Evolutionary conservation across 2,113 vertebrate genomes (phyloP).

Genomic region (Neolamprologus toae): DNA sequence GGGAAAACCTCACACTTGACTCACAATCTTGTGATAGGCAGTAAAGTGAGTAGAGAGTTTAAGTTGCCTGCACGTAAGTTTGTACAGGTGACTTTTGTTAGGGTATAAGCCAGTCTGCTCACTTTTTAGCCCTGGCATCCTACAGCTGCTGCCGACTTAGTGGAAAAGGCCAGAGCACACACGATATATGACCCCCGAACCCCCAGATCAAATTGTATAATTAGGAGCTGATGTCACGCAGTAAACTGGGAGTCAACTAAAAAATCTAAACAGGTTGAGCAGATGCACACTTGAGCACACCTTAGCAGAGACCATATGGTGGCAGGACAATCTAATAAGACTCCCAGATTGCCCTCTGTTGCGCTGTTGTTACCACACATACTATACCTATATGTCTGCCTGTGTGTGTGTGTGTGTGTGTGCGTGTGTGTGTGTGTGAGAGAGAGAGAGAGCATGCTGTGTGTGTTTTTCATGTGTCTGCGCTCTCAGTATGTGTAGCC

Average conservation of each 20-base stretch:
- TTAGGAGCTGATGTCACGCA: slow-evolving; percentile 3
- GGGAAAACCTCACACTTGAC: not conserved
- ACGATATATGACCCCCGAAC: slow-evolving; percentile 14
- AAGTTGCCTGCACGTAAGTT: not conserved
- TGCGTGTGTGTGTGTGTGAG: not conserved
- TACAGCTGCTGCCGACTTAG: not conserved
- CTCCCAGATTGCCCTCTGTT: not conserved
- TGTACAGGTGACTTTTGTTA: not conserved
- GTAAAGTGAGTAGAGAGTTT: not conserved
- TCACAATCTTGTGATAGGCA: not conserved
- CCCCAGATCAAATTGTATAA: not conserved
- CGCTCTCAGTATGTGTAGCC: slow-evolving; percentile 14
- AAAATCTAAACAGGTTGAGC: not conserved
- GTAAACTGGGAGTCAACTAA: not conserved
- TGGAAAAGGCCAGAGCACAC: not conserved
- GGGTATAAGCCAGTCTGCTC: slow-evolving; percentile 28
- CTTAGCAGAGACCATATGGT: slow-evolving; percentile 22
- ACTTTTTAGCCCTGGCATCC: slow-evolving; percentile 30
- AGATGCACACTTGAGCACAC: slow-evolving; percentile 10
- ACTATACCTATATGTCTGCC: not conserved
- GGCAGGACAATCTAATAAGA: slow-evolving; percentile 21
- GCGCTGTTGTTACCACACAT: slow-evolving; percentile 9
- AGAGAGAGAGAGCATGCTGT: not conserved
- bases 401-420: not conserved
- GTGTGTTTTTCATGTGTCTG: slow-evolving; percentile 5